A percentile compares a stretch with the other conserved stretches of the same genome.
Conservation (phyloP, 2,797 vertebrate species). For the Clamator glandarius region DNA sequence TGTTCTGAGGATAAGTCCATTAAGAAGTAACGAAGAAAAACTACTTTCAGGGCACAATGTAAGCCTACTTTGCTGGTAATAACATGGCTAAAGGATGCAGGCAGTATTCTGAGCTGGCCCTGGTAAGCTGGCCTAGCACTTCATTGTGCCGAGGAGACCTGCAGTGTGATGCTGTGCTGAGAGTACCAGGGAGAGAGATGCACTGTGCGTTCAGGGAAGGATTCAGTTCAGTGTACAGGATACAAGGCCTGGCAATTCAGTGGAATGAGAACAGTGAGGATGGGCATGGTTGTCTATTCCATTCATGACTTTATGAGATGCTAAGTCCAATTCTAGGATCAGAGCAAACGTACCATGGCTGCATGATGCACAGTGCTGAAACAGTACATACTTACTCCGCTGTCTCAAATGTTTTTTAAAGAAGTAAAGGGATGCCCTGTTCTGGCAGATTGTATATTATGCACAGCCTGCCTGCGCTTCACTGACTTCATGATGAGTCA, state of each 20-base stretch:
- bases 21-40: not conserved
- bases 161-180: not conserved
- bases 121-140: rapidly evolving
- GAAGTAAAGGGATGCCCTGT: slow-evolving; percentile 54
- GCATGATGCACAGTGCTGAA: not conserved
- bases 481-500: slow-evolving; percentile 55
- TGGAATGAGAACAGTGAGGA: not conserved
- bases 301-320: not conserved
- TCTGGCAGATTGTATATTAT: slow-evolving; percentile 45
- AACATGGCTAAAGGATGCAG: not conserved
- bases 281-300: rapidly evolving
- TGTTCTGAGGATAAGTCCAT: rapidly evolving
- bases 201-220: not conserved
- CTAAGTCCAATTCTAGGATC: not conserved
- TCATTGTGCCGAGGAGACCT: not conserved
- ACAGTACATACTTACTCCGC: not conserved
- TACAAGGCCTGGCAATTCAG: not conserved
- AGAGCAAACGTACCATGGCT: rapidly evolving
- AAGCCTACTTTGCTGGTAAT: not conserved
- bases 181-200: rapidly evolving
- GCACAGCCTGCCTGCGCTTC: slow-evolving; percentile 25
- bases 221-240: not conserved
- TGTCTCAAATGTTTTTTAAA: slow-evolving; percentile 58
- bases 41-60: not conserved
- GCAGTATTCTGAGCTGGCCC: not conserved